Evolutionary conservation across 1,140 invertebrate genomes (phyloP).

Genomic region (Trichonephila clavata): DNA sequence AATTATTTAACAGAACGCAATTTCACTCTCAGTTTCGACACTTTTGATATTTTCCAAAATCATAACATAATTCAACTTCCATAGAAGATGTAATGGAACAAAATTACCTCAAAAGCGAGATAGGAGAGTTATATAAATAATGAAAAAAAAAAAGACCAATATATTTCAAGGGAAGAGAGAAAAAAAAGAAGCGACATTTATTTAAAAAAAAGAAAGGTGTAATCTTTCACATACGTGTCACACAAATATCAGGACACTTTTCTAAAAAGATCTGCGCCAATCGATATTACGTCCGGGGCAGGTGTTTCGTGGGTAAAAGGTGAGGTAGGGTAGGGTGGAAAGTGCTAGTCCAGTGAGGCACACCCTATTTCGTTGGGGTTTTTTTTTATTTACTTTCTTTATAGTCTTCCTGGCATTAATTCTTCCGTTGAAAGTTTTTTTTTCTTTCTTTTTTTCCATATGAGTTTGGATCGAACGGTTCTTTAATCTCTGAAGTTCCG

Average conservation of each 20-base stretch:
- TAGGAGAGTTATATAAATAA: slow-evolving; percentile 2
- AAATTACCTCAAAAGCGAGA: slow-evolving; percentile 37
- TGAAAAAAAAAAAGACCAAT: background rate
- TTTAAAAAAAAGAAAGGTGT: slow-evolving; percentile 9
- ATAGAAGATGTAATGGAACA: background rate
- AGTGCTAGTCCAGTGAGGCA: slow-evolving; percentile 56
- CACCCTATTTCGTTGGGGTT: slow-evolving; percentile 64
- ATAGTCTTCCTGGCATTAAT: slow-evolving; percentile 66
- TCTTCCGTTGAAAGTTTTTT: slow-evolving; percentile 47
- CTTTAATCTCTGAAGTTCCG: slow-evolving; percentile 22
- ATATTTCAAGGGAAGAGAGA: slow-evolving; percentile 1
- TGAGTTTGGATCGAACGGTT: slow-evolving; percentile 32
- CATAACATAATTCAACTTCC: slow-evolving; percentile 1
- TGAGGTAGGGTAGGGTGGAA: slow-evolving; percentile 28
- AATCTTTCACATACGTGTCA: slow-evolving; percentile 59
- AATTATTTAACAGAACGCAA: background rate
- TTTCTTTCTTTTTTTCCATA: slow-evolving; percentile 11
- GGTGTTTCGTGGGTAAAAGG: slow-evolving; percentile 63
- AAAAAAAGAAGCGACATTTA: background rate
- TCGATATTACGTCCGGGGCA: slow-evolving; percentile 66
- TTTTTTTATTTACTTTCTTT: slow-evolving; percentile 67
- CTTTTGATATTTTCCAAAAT: background rate
- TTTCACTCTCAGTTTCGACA: background rate
- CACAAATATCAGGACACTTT: slow-evolving; percentile 60
- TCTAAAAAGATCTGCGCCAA: slow-evolving; percentile 51